phyloP scores from a whole-genome alignment of 1,140 invertebrate species.

The Euborellia annulipes region DNA sequence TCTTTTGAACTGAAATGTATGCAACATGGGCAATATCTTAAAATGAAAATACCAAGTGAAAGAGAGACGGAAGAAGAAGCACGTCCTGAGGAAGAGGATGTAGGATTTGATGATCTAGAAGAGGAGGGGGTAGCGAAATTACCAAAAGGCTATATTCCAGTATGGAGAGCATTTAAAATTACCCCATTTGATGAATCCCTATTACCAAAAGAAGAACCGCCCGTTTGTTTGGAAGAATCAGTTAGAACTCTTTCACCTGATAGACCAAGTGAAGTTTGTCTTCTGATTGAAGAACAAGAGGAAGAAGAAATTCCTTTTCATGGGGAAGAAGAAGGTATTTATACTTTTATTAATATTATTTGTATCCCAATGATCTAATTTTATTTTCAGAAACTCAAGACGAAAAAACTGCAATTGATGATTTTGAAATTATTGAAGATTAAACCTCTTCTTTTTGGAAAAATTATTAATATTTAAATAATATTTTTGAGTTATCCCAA shows the following conservation, averaged over 20 bases:
- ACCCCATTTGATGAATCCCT: conserved; percentile 44
- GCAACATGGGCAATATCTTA: conserved; percentile 44
- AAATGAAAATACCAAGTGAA: conserved; percentile 31
- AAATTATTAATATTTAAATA: too few relatives aligned
- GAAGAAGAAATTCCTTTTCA: conserved; percentile 18
- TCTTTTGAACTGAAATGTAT: conserved; percentile 44
- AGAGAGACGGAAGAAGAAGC: conserved; percentile 26
- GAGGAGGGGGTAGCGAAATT: not conserved
- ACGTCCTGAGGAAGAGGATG: conserved; percentile 20
- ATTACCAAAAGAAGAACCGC: conserved; percentile 44
- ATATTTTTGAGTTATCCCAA: too few relatives aligned
- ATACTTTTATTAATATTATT: too few relatives aligned
- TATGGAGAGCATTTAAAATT: conserved; percentile 46
- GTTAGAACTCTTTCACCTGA: conserved; percentile 9
- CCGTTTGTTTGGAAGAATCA: conserved; percentile 40
- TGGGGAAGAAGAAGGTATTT: conserved; percentile 17
- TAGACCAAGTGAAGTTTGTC: conserved; percentile 22
- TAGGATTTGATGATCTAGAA: not conserved
- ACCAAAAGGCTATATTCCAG: conserved; percentile 24
- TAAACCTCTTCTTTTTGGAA: too few relatives aligned
- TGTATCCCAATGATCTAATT: too few relatives aligned
- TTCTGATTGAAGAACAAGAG: conserved; percentile 21
- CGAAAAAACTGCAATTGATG: too few relatives aligned
- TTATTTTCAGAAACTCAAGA: too few relatives aligned
- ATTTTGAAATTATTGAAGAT: too few relatives aligned